Evolutionary conservation across 2,888 invertebrate species (phyloP), one percentile per base, ranked within the genome.

Genomic region (Parthenolecanium corni): DNA sequence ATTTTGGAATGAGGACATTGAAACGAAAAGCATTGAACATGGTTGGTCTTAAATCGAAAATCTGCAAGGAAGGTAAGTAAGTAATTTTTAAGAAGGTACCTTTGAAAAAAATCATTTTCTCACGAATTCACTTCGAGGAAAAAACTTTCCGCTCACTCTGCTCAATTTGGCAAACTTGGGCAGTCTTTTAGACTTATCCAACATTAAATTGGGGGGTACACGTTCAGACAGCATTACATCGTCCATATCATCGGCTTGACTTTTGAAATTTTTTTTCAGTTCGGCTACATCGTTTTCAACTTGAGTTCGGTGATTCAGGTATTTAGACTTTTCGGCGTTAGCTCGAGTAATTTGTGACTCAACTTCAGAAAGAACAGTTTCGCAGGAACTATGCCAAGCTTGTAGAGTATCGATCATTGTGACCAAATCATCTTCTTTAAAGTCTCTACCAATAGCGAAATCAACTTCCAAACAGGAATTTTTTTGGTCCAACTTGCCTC

Each of bases 401-500:
- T 87, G 84, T 23, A 92, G 75, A 9, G 89, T 89, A 65, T 83
- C 81, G 0, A 88, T 84, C 53, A 95, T 91, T 64, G 83, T 79
- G 12, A 84, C 80, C 0, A 94, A 82, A 71, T 93, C 90, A 57
- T 86, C 88, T 0, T 86, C 81, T 38, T 86, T 81, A 31, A 95
- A 93, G 71, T 97, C 96, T 18, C 96, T 79, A 0, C 95, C 95
- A 38, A 95, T 82, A 0, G 95, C 92, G 69, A 89, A 93, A 73
- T 96, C 95, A 0, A 96, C 86, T 75, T 96, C 95, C 40, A 96
- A 78, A 67, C 88, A 86, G 68, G 89, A 88, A 74, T 93, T 91
- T 71, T 91, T 90, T 73, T 96, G 96, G 74, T 96, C 96, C 67
- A 97, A 76, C 76, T 95, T 96, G 2, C 95, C 96, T 68, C 90